phyloP scores from a whole-genome alignment of 2,888 invertebrate genomes.

The Buathra laborator region DNA sequence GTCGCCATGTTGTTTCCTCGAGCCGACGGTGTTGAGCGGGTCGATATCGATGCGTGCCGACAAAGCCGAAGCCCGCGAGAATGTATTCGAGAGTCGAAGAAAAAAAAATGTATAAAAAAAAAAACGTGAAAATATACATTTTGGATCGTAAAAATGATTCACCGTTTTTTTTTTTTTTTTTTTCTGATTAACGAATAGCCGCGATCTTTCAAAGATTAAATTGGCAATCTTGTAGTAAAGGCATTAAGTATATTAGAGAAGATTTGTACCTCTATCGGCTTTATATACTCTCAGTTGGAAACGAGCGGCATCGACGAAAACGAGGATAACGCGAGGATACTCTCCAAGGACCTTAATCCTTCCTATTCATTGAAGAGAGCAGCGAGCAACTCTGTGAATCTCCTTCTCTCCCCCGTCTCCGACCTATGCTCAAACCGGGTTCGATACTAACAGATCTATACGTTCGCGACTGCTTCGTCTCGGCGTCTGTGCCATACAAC shows the following conservation, averaged over 20 bases:
- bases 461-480: conserved; percentile 8
- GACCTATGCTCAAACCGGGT: conserved; percentile 70
- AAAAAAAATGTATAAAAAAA: neutral
- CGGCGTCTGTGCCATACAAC: neutral
- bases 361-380: conserved; percentile 70
- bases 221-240: conserved; percentile 55
- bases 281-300: conserved; percentile 43
- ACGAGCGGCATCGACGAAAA: conserved; percentile 54
- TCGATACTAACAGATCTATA: conserved; percentile 68
- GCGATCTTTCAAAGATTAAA: conserved; percentile 49
- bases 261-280: conserved; percentile 58
- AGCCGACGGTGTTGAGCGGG: conserved; percentile 54
- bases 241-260: conserved; percentile 48
- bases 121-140: neutral
- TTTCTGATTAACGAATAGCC: conserved; percentile 14
- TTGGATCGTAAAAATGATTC: neutral
- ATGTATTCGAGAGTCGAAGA: conserved; percentile 2
- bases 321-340: conserved; percentile 66
- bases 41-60: conserved; percentile 76
- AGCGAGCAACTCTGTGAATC: conserved; percentile 8
- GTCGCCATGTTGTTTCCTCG: conserved; percentile 81
- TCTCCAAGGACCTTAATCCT: conserved; percentile 79
- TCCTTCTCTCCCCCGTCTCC: conserved; percentile 29
- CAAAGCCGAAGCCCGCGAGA: conserved; percentile 17
- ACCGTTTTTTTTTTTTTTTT: neutral